A percentile compares a stretch with the other conserved stretches of the same genome.
Evolutionary conservation across 2,113 vertebrate genomes (phyloP).

Genomic region (Edolisoma coerulescens): DNA sequence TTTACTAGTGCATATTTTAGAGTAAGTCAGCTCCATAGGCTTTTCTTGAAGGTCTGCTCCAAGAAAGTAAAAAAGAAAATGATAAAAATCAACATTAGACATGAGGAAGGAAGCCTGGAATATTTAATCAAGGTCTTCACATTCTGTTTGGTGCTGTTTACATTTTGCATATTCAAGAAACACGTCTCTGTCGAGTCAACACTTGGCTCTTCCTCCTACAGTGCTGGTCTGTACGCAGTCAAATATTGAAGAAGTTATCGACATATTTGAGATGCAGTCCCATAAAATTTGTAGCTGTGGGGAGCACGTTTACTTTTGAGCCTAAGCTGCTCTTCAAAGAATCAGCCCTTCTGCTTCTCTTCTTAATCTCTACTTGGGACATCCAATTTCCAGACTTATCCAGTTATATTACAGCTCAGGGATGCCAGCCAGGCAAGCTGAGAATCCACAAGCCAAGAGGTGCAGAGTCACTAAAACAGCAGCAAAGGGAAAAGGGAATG

Average conservation of each 20-base stretch:
- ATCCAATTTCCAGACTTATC: not conserved
- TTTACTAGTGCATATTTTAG: conserved; percentile 42
- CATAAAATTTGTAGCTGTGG: not conserved
- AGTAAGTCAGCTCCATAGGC: conserved; percentile 13
- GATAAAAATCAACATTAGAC: conserved; percentile 9
- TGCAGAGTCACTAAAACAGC: not conserved
- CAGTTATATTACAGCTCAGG: not conserved
- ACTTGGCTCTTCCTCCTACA: conserved; percentile 7
- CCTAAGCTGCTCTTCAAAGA: not conserved
- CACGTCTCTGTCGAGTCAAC: not conserved
- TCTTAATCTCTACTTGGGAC: not conserved
- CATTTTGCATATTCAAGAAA: conserved; percentile 13
- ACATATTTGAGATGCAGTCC: not conserved
- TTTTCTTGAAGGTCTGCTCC: conserved; percentile 22
- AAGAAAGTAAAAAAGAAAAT: conserved; percentile 19
- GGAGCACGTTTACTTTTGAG: not conserved
- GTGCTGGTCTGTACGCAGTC: not conserved
- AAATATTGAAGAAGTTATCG: not conserved
- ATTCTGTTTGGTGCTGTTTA: conserved; percentile 20
- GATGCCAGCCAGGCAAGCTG: not conserved
- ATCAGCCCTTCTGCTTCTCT: not conserved
- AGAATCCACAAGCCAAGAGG: not conserved
- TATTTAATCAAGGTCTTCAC: conserved; percentile 21
- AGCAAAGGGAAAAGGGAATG: not conserved
- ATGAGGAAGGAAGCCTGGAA: conserved; percentile 11